A percentile compares a stretch with the other conserved stretches of the same genome.
Evolutionary conservation across 2,113 vertebrate genomes (phyloP).

Genomic region (Micronycteris hirsuta): DNA sequence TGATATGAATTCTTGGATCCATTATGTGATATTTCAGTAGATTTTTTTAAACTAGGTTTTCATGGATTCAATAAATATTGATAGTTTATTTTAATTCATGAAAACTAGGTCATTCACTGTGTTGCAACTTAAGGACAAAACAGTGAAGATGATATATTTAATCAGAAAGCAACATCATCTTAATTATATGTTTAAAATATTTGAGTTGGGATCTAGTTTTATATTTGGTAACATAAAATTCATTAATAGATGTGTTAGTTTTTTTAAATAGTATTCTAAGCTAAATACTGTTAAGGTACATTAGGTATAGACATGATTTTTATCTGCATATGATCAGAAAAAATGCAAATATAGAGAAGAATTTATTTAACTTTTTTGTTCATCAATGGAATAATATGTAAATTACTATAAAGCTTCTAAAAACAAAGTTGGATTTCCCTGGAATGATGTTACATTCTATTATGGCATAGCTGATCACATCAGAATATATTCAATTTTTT

Average conservation of each 20-base stretch:
- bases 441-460: neutral
- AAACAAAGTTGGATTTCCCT: neutral
- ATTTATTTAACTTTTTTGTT: neutral
- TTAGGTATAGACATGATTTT: neutral
- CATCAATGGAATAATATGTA: neutral
- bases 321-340: neutral
- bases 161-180: neutral
- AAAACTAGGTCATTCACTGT: neutral
- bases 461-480: neutral
- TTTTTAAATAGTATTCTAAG: neutral
- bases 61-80: neutral
- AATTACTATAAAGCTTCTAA: neutral
- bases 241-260: neutral
- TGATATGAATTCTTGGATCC: neutral
- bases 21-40: neutral
- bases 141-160: neutral
- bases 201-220: neutral
- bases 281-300: neutral
- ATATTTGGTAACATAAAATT: neutral
- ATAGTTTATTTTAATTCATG: neutral
- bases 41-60: neutral
- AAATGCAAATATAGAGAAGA: neutral
- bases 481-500: neutral
- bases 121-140: neutral
- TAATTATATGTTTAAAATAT: neutral